Base-by-base conservation (phyloP, 2,888 invertebrate genomes). In the Cataglyphis livida region DNA sequence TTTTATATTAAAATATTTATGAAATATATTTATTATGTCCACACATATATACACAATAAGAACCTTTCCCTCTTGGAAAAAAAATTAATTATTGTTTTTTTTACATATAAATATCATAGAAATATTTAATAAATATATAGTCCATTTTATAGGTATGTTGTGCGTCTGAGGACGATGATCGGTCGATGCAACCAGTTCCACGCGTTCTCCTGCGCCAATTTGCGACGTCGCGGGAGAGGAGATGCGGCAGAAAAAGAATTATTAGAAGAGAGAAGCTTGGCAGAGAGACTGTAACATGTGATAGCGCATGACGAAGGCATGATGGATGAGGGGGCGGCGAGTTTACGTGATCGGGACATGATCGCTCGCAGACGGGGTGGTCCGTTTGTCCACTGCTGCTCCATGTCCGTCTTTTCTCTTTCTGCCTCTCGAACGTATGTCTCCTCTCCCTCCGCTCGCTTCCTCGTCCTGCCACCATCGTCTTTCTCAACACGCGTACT, bases 251-350 rank as follows among this genome's bases (percentile, higher is more conserved):
- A 71, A 59, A 62, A 76, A 76, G 65, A 64, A 64, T 21, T 81
- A 54, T 51, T 70, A 78, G 82, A 84, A 76, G 70, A 88, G 51
- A 81, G 32, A 32, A 62, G 32, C 68, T 18, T 35, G 62, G 44
- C 83, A 81, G 74, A 81, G 74, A 81, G 85, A 84, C 84, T 74
- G 89, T 90, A 90, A 90, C 90, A 92, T 90, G 91, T 92, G 94
- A 93, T 94, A 92, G 89, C 91, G 90, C 91, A 92, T 89, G 91
- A 91, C 91, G 91, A 91, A 91, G 91, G 91, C 87, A 93, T 94
- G 94, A 94, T 94, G 93, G 94, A 94, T 94, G 94, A 94, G 93
- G 91, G 92, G 93, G 94, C 94, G 94, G 94, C 92, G 93, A 94
- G 93, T 94, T 94, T 94, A 94, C 92, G 93, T 93, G 93, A 93